A percentile compares a stretch with the other conserved stretches of the same genome.
Conservation (phyloP, 1,140 invertebrate genomes). For the Physella acuta region DNA sequence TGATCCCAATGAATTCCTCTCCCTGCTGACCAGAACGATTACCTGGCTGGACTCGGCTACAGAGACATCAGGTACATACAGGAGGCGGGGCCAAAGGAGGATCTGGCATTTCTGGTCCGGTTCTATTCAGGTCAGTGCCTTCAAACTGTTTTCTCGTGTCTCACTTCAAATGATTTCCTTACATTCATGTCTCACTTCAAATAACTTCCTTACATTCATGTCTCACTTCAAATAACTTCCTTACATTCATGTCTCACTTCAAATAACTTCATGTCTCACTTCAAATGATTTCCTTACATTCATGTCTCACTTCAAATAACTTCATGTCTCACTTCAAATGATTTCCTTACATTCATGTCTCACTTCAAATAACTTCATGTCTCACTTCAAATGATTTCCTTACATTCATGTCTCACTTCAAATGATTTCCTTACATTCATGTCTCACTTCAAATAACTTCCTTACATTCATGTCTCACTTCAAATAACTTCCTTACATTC, state of each 20-base stretch:
- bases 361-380: too few relatives aligned
- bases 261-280: neutral
- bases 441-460: too few relatives aligned
- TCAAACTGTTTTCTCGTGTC: neutral
- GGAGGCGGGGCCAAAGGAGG: conserved; percentile 49
- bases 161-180: neutral
- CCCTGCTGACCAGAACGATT: too few relatives aligned
- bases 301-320: neutral
- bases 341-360: too few relatives aligned
- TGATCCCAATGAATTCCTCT: too few relatives aligned
- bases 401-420: too few relatives aligned
- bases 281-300: neutral
- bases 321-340: too few relatives aligned
- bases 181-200: neutral
- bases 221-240: neutral
- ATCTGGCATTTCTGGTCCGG: conserved; percentile 53
- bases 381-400: too few relatives aligned
- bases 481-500: too few relatives aligned
- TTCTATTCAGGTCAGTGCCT: conserved; percentile 56
- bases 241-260: neutral
- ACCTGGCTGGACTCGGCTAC: conserved; percentile 48
- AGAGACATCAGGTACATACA: conserved; percentile 53
- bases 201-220: neutral
- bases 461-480: too few relatives aligned
- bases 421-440: too few relatives aligned